phyloP scores from a whole-genome alignment of 2,113 vertebrate genomes.

The Quiscalus mexicanus region DNA sequence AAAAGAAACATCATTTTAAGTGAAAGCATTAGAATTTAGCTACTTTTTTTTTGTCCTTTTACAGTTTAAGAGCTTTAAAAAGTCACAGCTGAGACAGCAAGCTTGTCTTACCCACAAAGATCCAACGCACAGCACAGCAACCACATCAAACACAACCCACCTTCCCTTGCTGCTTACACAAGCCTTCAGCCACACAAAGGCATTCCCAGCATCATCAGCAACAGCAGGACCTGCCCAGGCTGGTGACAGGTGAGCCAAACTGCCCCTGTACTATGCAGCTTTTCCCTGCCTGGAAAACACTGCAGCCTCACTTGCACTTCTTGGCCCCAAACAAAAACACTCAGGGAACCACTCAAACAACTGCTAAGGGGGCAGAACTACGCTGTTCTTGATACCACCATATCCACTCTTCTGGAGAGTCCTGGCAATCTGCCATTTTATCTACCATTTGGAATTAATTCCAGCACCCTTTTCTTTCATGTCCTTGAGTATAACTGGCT shows the following conservation, averaged over 20 bases:
- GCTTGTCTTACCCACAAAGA: not conserved
- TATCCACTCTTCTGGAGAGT: not conserved
- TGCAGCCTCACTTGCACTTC: not conserved
- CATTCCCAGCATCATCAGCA: not conserved
- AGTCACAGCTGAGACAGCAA: not conserved
- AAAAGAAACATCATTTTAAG: not conserved
- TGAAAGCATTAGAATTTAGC: not conserved
- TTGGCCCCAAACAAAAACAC: not conserved
- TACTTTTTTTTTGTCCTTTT: not conserved
- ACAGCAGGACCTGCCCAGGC: not conserved
- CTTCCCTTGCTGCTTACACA: not conserved
- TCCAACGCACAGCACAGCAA: not conserved
- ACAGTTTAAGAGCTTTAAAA: not conserved
- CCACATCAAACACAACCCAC: not conserved
- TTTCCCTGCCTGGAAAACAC: not conserved
- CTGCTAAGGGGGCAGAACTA: not conserved
- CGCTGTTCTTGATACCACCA: not conserved
- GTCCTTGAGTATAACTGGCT: not conserved
- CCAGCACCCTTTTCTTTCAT: not conserved
- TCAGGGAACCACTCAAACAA: not conserved
- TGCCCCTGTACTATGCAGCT: not conserved
- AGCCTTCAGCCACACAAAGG: not conserved
- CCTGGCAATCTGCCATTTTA: not conserved
- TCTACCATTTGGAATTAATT: not conserved
- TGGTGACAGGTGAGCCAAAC: not conserved